Conservation (phyloP, 2,797 vertebrate species). For the Anguilla pacifica region DNA sequence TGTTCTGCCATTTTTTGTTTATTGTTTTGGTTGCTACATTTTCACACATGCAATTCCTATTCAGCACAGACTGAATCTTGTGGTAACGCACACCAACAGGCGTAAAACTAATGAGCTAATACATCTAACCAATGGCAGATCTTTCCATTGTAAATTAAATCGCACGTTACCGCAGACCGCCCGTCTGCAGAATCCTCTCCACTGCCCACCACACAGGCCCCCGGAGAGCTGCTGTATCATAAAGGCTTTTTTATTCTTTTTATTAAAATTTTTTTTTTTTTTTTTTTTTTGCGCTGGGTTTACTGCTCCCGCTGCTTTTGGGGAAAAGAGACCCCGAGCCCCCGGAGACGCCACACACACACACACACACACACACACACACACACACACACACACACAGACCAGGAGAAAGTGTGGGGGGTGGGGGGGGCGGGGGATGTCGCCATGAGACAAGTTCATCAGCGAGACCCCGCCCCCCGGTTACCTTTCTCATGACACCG, state of each 20-base stretch:
- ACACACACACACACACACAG: too few species aligned
- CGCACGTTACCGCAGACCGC: neutral
- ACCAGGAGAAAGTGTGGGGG: too few species aligned
- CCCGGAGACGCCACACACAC: too few species aligned
- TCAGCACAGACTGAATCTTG: too few species aligned
- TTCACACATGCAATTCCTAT: too few species aligned
- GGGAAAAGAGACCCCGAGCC: too few species aligned
- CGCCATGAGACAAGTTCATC: conserved; percentile 45
- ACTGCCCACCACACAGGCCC: neutral
- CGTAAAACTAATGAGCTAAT: neutral
- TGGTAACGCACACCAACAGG: too few species aligned
- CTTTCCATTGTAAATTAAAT: neutral
- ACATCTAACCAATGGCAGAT: neutral
- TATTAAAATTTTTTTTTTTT: too few species aligned
- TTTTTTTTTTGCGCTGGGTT: too few species aligned
- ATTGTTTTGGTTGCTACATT: too few species aligned
- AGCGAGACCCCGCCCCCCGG: conserved; percentile 53
- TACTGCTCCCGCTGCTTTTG: too few species aligned
- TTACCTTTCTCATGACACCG: conserved; percentile 87
- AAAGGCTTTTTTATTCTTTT: neutral
- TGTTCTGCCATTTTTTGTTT: neutral
- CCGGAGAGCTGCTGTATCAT: neutral
- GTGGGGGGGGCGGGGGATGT: neutral
- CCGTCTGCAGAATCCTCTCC: neutral
- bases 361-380: too few species aligned